Evolutionary conservation across 2,113 vertebrate genomes (phyloP).

Genomic region (Percina caprodes): DNA sequence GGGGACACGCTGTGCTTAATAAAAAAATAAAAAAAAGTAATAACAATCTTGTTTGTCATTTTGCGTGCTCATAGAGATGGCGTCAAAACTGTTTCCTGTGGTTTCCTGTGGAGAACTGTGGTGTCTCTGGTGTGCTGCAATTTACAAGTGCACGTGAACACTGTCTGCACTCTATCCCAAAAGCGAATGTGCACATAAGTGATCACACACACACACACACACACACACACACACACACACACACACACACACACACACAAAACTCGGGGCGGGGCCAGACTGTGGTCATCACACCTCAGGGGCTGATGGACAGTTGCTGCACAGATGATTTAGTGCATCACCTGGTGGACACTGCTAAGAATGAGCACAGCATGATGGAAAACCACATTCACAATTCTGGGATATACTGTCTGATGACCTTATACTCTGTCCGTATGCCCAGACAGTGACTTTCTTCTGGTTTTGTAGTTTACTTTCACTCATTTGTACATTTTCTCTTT

Average conservation of each 20-base stretch:
- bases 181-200: neutral
- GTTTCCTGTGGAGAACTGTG: conserved; percentile 76
- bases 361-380: conserved; percentile 36
- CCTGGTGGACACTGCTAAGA: conserved; percentile 77
- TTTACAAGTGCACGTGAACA: conserved; percentile 62
- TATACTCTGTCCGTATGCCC: no score
- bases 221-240: conserved; percentile 5
- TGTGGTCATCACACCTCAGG: conserved; percentile 55
- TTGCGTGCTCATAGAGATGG: conserved; percentile 65
- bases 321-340: conserved; percentile 79
- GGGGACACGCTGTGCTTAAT: conserved; percentile 58
- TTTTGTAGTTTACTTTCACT: neutral
- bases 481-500: neutral
- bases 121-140: conserved; percentile 72
- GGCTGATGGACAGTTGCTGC: conserved; percentile 45
- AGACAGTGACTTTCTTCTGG: neutral
- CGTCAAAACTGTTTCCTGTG: conserved; percentile 82
- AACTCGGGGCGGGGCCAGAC: conserved; percentile 7
- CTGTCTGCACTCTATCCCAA: conserved; percentile 38
- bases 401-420: neutral
- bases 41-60: conserved; percentile 70
- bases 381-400: neutral
- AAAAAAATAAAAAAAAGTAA: conserved; percentile 40
- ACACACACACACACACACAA: conserved; percentile 17
- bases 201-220: conserved; percentile 8